These are phyloP conservation scores for Anthrax anthrax DNA, from an alignment of 2,888 invertebrate species.

Conservation along the genomic window DNA sequence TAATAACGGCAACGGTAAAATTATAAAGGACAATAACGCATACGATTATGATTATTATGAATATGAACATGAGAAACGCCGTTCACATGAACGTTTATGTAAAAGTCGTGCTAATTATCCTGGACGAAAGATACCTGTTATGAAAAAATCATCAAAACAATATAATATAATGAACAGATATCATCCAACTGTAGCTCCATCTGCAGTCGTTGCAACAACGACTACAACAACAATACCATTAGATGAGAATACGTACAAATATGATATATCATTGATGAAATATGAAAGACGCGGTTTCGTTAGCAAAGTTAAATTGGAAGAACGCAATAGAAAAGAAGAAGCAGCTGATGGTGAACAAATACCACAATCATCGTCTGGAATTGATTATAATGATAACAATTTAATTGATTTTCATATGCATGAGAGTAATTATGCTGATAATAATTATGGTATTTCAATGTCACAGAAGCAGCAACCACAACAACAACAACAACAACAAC, in stretches of 20 bases:
- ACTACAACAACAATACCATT: too few relatives aligned
- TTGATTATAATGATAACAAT: constrained; percentile 34
- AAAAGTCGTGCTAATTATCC: constrained; percentile 41
- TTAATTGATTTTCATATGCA: constrained; percentile 28
- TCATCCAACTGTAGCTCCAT: neutral
- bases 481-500: constrained; percentile 12
- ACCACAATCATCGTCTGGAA: constrained; percentile 8
- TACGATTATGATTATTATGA: constrained; percentile 40
- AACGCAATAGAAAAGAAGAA: constrained; percentile 17
- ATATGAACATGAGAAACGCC: constrained; percentile 46
- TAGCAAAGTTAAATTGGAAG: constrained; percentile 23
- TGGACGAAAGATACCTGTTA: constrained; percentile 35
- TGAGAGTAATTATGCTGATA: constrained; percentile 8
- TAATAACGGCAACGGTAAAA: constrained; percentile 38
- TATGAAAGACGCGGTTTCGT: constrained; percentile 33
- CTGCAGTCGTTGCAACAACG: constrained; percentile 11
- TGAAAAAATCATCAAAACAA: constrained; percentile 21
- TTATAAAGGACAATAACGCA: constrained; percentile 5
- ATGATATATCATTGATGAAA: constrained; percentile 29
- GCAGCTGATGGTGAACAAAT: constrained; percentile 17
- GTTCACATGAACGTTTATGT: constrained; percentile 49
- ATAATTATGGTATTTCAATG: constrained; percentile 10
- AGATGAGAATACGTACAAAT: constrained; percentile 33
- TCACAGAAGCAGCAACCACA: constrained; percentile 6
- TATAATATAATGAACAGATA: neutral